A percentile compares a stretch with the other conserved stretches of the same genome.
Evolutionary conservation across 2,888 invertebrate genomes (phyloP).

Genomic region (Drosophila pseudotalamancana): DNA sequence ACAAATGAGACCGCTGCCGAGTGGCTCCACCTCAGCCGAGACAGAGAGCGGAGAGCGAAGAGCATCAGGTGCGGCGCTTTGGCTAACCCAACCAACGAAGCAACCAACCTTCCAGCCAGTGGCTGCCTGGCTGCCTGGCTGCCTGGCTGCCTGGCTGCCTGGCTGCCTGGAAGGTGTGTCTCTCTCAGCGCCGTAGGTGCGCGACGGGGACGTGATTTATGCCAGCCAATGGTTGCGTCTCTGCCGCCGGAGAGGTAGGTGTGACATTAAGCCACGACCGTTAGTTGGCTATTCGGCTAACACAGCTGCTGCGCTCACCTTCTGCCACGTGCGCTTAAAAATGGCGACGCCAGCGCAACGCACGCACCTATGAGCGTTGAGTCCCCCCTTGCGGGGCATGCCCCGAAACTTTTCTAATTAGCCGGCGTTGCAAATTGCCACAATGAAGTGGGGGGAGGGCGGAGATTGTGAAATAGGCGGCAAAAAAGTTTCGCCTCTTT

Average conservation of each 20-base stretch:
- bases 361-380: constrained; percentile 66
- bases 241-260: constrained; percentile 81
- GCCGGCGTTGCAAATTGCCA: constrained; percentile 55
- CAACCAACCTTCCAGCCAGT: constrained; percentile 40
- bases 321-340: constrained; percentile 69
- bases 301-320: constrained; percentile 42
- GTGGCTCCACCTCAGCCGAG: too few species aligned
- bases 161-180: constrained; percentile 67
- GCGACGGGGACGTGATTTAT: constrained; percentile 81
- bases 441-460: neutral
- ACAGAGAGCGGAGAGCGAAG: constrained; percentile 45
- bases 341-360: constrained; percentile 59
- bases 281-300: constrained; percentile 59
- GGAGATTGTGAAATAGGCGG: constrained; percentile 11
- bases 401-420: constrained; percentile 81
- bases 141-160: too few species aligned
- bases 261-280: constrained; percentile 75
- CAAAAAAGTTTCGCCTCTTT: constrained; percentile 70
- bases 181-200: constrained; percentile 56
- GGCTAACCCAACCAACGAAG: constrained; percentile 56
- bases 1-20: constrained; percentile 75
- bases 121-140: constrained; percentile 58
- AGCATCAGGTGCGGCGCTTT: constrained; percentile 47
- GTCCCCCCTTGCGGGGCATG: constrained; percentile 19
- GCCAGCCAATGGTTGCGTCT: constrained; percentile 84